A percentile compares a stretch with the other conserved stretches of the same genome.
Conservation (phyloP, 2,888 invertebrate genomes). For the Hydrotaea diabolus region DNA sequence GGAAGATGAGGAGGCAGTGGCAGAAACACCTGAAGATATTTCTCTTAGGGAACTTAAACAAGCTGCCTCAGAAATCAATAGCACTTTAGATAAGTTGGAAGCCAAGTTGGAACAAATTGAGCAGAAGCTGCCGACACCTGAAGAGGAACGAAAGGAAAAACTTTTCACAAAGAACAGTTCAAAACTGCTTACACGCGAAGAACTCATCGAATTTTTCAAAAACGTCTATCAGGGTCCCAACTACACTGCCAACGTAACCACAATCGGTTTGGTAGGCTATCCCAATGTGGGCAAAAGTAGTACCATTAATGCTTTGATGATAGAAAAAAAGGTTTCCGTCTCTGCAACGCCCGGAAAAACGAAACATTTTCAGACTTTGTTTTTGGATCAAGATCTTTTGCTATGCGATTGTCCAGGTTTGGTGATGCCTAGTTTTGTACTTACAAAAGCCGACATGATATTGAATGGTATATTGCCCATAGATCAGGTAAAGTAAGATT, state of each 20-base stretch:
- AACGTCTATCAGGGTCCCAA: slow-evolving; percentile 82
- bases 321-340: slow-evolving; percentile 93
- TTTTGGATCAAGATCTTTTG: slow-evolving; percentile 88
- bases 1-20: slow-evolving; percentile 1
- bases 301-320: slow-evolving; percentile 96
- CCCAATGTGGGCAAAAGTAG: slow-evolving; percentile 99
- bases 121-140: slow-evolving; percentile 79
- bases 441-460: slow-evolving; percentile 96
- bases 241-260: slow-evolving; percentile 83
- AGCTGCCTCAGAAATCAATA: slow-evolving; percentile 82
- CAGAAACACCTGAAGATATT: slow-evolving; percentile 58
- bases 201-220: slow-evolving; percentile 87
- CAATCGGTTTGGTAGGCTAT: slow-evolving; percentile 98
- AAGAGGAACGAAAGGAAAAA: slow-evolving; percentile 67
- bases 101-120: slow-evolving; percentile 83
- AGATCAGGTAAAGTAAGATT: slow-evolving; percentile 85
- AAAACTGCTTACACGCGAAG: slow-evolving; percentile 83
- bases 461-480: slow-evolving; percentile 97
- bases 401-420: slow-evolving; percentile 98
- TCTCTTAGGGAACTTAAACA: slow-evolving; percentile 81
- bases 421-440: slow-evolving; percentile 98
- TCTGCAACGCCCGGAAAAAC: slow-evolving; percentile 99
- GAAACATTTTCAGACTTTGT: slow-evolving; percentile 96
- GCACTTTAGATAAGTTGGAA: slow-evolving; percentile 83
- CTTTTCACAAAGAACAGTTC: slow-evolving; percentile 73